These are phyloP conservation scores for Tenthredo mesomela DNA, from an alignment of 2,888 invertebrate species.

Conservation along the genomic window DNA sequence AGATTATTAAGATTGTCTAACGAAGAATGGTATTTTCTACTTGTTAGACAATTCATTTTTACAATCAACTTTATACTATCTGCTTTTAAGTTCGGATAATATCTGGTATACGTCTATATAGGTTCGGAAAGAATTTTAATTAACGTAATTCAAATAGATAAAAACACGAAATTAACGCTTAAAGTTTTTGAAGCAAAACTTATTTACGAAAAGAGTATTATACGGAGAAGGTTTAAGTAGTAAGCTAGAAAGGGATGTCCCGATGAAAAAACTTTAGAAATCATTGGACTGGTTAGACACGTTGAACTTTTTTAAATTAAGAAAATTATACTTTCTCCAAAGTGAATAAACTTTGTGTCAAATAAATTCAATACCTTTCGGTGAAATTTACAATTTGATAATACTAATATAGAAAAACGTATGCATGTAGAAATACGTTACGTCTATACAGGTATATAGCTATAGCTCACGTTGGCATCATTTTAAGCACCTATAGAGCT, in stretches of 20 bases:
- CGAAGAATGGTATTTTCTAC: background rate
- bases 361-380: background rate
- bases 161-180: conserved; percentile 16
- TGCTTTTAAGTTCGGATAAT: background rate
- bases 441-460: too few species aligned
- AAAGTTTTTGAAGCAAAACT: conserved; percentile 34
- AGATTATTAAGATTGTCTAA: background rate
- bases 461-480: background rate
- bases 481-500: background rate
- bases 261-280: conserved; percentile 29
- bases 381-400: too few species aligned
- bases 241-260: background rate
- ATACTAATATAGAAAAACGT: background rate
- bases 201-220: conserved; percentile 25
- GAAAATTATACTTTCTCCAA: background rate
- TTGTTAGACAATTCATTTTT: background rate
- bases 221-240: background rate
- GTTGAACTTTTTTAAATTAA: conserved; percentile 4
- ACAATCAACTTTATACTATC: background rate
- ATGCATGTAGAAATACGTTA: background rate
- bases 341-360: background rate
- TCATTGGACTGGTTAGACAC: conserved; percentile 22
- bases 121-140: conserved; percentile 38
- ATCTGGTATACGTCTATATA: background rate
- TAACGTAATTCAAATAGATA: conserved; percentile 37